These are phyloP conservation scores for Microtus ochrogaster DNA, from an alignment of 2,113 vertebrate species.

Conservation along the genomic window DNA sequence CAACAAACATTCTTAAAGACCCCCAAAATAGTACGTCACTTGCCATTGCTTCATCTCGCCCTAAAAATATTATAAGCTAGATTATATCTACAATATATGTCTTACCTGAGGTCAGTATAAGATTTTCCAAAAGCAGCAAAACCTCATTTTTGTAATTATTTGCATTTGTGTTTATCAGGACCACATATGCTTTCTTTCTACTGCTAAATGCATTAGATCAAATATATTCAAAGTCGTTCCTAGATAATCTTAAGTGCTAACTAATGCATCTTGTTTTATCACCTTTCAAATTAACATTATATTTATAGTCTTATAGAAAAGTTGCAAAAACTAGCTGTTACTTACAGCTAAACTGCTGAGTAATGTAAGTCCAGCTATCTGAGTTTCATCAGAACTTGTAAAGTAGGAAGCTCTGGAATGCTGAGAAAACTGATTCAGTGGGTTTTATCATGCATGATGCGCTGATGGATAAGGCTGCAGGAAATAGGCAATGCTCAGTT, in stretches of 20 bases:
- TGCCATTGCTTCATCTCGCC: not conserved
- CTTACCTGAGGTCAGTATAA: not conserved
- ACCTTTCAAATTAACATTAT: conserved; percentile 56
- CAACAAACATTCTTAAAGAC: conserved; percentile 15
- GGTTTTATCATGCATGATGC: not conserved
- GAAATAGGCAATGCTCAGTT: not conserved
- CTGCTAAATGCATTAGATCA: conserved; percentile 23
- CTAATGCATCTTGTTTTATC: conserved; percentile 34
- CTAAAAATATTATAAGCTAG: not conserved
- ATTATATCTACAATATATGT: not conserved
- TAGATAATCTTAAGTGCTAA: conserved; percentile 55
- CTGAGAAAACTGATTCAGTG: not conserved
- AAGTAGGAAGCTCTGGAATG: not conserved
- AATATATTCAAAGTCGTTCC: conserved; percentile 58
- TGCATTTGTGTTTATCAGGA: not conserved
- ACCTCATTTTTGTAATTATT: not conserved
- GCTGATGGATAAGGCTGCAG: not conserved
- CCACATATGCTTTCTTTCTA: conserved; percentile 39
- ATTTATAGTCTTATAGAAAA: conserved; percentile 51
- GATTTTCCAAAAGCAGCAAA: not conserved
- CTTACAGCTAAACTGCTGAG: conserved; percentile 27
- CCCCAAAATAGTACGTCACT: not conserved
- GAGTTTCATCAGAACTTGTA: conserved; percentile 33
- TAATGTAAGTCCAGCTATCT: not conserved
- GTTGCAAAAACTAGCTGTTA: conserved; percentile 60